Evolutionary conservation across 2,888 invertebrate species (phyloP).

Genomic region (Elysia crispata): DNA sequence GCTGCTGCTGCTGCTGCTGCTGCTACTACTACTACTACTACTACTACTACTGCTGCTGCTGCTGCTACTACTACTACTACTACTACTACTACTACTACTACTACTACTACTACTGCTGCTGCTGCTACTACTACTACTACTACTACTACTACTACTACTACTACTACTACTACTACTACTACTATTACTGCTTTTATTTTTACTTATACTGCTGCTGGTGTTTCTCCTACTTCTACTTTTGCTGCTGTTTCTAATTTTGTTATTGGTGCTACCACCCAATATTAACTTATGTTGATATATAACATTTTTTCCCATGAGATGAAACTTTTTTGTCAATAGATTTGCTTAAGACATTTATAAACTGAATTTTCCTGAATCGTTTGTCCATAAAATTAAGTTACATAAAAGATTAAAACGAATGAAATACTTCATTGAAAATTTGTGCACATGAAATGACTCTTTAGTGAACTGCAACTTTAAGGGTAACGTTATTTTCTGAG

Average conservation of each 20-base stretch:
- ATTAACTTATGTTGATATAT: too few species aligned
- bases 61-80: not conserved
- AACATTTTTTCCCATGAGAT: too few species aligned
- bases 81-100: slow-evolving; percentile 16
- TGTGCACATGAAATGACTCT: too few species aligned
- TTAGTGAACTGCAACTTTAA: too few species aligned
- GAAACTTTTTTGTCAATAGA: too few species aligned
- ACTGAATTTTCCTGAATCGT: too few species aligned
- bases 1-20: not conserved
- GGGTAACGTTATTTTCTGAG: too few species aligned
- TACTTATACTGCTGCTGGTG: not conserved
- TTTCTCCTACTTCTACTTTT: not conserved
- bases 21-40: not conserved
- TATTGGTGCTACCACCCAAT: too few species aligned
- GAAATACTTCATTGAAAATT: too few species aligned
- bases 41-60: not conserved
- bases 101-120: not conserved
- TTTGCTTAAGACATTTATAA: too few species aligned
- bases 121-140: not conserved
- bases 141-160: slow-evolving; percentile 16
- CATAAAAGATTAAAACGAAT: too few species aligned
- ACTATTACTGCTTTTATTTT: slow-evolving; percentile 9
- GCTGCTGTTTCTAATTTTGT: not conserved
- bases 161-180: slow-evolving; percentile 25
- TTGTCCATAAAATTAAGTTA: too few species aligned